Conservation (phyloP, 2,888 invertebrate genomes). For the Tipula vernalis region DNA sequence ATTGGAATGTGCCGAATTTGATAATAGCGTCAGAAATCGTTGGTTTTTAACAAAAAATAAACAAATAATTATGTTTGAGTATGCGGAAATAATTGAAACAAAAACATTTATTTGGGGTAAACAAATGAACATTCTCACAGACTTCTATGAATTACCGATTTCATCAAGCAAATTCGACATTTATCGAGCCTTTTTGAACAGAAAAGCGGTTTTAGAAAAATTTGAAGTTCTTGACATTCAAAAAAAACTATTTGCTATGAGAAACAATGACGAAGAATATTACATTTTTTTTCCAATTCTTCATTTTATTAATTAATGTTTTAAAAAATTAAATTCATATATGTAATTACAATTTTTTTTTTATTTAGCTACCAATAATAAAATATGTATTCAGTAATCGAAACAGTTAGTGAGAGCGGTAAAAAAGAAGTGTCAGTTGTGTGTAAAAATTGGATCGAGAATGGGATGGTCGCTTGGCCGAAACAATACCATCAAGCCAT, state of each 20-base stretch:
- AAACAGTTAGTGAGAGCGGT: not conserved
- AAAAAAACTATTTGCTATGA: slow-evolving; percentile 4
- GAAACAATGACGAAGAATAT: not conserved
- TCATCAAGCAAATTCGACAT: not conserved
- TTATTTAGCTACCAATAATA: not conserved
- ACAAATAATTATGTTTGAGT: not conserved
- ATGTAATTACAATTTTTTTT: not conserved
- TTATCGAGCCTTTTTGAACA: not conserved
- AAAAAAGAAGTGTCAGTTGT: not conserved
- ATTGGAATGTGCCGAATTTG: not conserved
- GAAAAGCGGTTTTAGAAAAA: not conserved
- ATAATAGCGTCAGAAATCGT: not conserved
- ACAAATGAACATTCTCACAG: not conserved
- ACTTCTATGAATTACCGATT: not conserved
- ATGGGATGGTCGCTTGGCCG: not conserved
- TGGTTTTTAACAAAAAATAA: not conserved
- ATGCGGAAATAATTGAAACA: no score
- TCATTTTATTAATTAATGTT: not conserved
- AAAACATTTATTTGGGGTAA: no score
- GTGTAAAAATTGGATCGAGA: not conserved
- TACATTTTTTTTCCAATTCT: slow-evolving; percentile 10
- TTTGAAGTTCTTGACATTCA: not conserved
- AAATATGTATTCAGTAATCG: slow-evolving; percentile 6
- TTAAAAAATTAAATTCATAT: not conserved
- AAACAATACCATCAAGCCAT: not conserved